Conservation (phyloP, 2,113 vertebrate genomes). For the Hypanus sabinus region DNA sequence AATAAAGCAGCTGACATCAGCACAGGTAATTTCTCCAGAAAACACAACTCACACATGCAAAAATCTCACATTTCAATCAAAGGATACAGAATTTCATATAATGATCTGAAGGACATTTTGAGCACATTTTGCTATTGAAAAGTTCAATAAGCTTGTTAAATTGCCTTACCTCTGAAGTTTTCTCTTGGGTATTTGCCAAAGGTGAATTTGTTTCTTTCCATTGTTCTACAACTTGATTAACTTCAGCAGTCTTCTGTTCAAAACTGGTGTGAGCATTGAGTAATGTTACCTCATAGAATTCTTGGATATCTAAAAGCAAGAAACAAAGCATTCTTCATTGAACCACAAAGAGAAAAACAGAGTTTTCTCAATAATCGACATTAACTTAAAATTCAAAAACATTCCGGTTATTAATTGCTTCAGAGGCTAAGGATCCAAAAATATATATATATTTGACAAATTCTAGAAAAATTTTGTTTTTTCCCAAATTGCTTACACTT, state of each 20-base stretch:
- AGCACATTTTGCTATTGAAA: neutral
- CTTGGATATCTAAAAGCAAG: slow-evolving; percentile 79
- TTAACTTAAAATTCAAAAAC: neutral
- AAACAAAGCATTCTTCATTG: slow-evolving; percentile 39
- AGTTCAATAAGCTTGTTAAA: neutral
- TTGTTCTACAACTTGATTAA: slow-evolving; percentile 74
- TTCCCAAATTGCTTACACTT: no score
- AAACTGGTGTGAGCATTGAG: slow-evolving; percentile 81
- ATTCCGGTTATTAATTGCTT: neutral
- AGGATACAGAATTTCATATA: neutral
- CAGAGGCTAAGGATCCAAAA: neutral
- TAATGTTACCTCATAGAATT: slow-evolving; percentile 88
- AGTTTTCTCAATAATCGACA: neutral
- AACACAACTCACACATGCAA: neutral
- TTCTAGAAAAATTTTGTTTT: neutral
- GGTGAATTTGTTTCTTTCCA: slow-evolving; percentile 69
- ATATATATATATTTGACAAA: neutral
- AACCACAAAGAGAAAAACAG: neutral
- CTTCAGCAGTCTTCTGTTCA: slow-evolving; percentile 81
- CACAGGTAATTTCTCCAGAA: neutral
- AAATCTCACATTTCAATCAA: no score
- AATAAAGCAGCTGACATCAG: neutral
- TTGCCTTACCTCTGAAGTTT: slow-evolving; percentile 53
- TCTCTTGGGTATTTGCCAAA: slow-evolving; percentile 50
- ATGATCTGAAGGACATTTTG: neutral